These are phyloP conservation scores for Eubasilissa splendida DNA, from an alignment of 2,888 invertebrate genomes.

Conservation along the genomic window DNA sequence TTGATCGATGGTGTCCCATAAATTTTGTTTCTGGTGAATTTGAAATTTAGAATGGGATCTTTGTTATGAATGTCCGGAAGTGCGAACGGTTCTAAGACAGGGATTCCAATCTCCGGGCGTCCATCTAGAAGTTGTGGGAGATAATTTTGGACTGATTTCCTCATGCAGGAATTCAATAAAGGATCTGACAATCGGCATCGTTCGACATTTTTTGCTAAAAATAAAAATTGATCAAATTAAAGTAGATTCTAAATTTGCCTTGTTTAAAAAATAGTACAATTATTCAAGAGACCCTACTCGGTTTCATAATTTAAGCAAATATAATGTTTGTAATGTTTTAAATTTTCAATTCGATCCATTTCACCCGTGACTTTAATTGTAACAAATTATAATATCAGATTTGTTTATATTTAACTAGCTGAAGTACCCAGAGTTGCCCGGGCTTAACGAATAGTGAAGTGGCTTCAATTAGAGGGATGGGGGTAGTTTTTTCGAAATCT, in stretches of 20 bases:
- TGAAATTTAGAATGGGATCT: constrained; percentile 32
- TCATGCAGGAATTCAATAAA: constrained; percentile 66
- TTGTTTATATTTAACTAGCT: too few species aligned
- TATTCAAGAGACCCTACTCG: not conserved
- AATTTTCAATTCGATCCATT: too few species aligned
- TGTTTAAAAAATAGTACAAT: not conserved
- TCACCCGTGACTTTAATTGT: too few species aligned
- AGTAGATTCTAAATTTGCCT: too few species aligned
- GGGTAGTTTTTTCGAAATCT: too few species aligned
- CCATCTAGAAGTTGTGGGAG: constrained; percentile 60
- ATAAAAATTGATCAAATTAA: not conserved
- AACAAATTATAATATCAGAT: too few species aligned
- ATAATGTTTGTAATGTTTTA: too few species aligned
- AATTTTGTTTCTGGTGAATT: constrained; percentile 22
- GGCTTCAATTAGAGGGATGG: too few species aligned
- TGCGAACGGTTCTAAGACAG: constrained; percentile 28
- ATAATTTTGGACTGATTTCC: constrained; percentile 63
- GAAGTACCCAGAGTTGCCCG: too few species aligned
- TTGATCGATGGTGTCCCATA: not conserved
- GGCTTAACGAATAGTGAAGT: too few species aligned
- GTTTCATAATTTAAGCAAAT: not conserved
- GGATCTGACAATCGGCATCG: constrained; percentile 69
- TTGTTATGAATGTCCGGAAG: constrained; percentile 11
- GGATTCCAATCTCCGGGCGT: constrained; percentile 38
- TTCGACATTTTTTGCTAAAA: constrained; percentile 61